Percentiles rank a stretch among this genome's conserved stretches.
phyloP scores from a whole-genome alignment of 2,888 invertebrate species.

The Xanthorhoe designata region DNA sequence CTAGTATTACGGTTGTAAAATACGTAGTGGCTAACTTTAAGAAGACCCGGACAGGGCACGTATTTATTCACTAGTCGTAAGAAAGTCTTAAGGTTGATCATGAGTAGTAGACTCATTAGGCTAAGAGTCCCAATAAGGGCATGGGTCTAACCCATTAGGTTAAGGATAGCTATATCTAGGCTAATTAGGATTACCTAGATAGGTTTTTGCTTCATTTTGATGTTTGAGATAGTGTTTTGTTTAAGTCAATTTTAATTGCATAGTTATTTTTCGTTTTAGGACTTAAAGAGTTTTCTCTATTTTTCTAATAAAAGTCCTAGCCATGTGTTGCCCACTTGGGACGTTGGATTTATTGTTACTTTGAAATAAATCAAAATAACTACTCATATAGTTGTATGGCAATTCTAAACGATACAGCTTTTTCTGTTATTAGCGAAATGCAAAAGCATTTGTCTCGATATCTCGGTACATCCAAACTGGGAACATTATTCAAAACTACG shows the following conservation, averaged over 20 bases:
- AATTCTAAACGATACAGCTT: background rate
- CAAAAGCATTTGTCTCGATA: conserved; percentile 3
- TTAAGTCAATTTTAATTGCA: conserved; percentile 15
- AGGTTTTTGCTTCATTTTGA: conserved; percentile 14
- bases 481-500: background rate
- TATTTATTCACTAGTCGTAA: conserved; percentile 13
- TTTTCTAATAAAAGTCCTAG: conserved; percentile 22
- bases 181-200: background rate
- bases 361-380: background rate
- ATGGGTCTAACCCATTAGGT: conserved; percentile 28
- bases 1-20: conserved; percentile 17
- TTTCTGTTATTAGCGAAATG: background rate
- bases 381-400: background rate
- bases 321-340: conserved; percentile 26
- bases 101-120: conserved; percentile 25
- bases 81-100: conserved; percentile 18
- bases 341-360: conserved; percentile 4
- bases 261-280: conserved; percentile 22
- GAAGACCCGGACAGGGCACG: conserved; percentile 23
- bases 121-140: conserved; percentile 26
- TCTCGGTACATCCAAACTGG: background rate
- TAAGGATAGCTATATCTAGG: conserved; percentile 14
- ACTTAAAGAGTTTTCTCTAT: conserved; percentile 16
- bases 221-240: conserved; percentile 1
- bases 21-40: conserved; percentile 17